A percentile compares a stretch with the other conserved stretches of the same genome.
Conservation (phyloP, 2,797 vertebrate genomes). For the Tokudaia tokunoshimensis region DNA sequence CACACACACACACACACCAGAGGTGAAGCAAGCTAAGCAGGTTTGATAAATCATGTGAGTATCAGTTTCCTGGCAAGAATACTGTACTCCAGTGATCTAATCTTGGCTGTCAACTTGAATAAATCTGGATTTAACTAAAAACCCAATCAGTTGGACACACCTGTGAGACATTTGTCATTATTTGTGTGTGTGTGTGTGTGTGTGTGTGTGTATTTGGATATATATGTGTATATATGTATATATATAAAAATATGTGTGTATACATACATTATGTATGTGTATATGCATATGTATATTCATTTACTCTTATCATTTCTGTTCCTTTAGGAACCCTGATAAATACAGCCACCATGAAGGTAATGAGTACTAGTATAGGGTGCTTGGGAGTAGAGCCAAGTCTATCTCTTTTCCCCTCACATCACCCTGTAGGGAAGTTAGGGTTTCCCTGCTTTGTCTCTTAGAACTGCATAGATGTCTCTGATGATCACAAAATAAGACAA, state of each 20-base stretch:
- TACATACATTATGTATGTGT: background rate
- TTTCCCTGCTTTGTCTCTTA: background rate
- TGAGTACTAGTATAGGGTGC: background rate
- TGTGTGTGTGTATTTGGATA: background rate
- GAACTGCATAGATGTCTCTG: background rate
- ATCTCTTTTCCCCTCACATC: background rate
- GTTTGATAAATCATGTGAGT: background rate
- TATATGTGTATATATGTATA: background rate
- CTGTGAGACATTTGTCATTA: background rate
- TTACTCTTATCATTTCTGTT: background rate
- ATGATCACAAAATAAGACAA: background rate
- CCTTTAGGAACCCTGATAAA: background rate
- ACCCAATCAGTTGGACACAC: background rate
- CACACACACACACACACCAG: background rate
- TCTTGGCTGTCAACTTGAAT: background rate
- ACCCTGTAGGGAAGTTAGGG: background rate
- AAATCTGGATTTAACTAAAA: background rate
- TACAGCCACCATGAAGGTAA: background rate
- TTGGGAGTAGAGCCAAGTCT: background rate
- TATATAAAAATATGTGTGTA: background rate
- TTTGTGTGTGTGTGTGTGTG: background rate
- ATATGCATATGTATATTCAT: too few species aligned
- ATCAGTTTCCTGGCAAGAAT: background rate
- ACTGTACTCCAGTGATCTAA: rapidly evolving
- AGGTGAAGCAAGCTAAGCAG: background rate